Percentiles rank a stretch among this genome's conserved stretches.
These are phyloP conservation scores for Ctenosaura bakeri DNA, from an alignment of 2,797 vertebrate genomes.

Conservation along the genomic window DNA sequence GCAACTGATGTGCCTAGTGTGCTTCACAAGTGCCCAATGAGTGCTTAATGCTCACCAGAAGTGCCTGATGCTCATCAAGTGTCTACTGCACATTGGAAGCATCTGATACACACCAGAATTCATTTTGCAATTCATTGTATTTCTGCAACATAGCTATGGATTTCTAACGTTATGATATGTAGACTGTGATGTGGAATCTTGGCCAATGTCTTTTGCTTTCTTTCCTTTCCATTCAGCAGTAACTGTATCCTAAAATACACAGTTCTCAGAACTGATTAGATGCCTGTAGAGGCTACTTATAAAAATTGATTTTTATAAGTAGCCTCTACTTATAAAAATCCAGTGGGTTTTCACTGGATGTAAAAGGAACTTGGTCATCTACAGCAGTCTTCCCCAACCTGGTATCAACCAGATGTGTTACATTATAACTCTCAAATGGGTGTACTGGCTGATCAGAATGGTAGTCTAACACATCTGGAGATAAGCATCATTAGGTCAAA, in stretches of 20 bases:
- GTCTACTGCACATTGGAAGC: too few species aligned
- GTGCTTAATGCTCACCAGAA: too few species aligned
- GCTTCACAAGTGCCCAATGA: too few species aligned
- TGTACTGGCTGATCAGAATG: background rate
- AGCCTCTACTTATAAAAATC: background rate
- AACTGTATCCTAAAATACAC: constrained; percentile 14
- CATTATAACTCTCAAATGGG: background rate
- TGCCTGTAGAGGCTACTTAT: background rate
- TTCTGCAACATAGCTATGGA: too few species aligned
- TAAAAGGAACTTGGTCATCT: background rate
- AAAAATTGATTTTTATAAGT: background rate
- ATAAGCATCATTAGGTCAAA: background rate
- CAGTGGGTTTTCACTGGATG: background rate
- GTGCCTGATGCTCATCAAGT: too few species aligned
- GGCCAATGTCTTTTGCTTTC: background rate
- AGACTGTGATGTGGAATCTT: constrained; percentile 14
- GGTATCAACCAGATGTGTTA: background rate
- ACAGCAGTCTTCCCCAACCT: background rate
- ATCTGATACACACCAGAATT: too few species aligned
- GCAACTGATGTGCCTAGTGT: too few species aligned
- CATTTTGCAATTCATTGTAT: too few species aligned
- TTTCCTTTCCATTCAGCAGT: background rate
- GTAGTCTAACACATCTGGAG: background rate
- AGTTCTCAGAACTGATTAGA: constrained; percentile 26
- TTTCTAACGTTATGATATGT: too few species aligned